These are phyloP conservation scores for Pogonocherus hispidulus DNA, from an alignment of 2,888 invertebrate genomes.

Conservation along the genomic window DNA sequence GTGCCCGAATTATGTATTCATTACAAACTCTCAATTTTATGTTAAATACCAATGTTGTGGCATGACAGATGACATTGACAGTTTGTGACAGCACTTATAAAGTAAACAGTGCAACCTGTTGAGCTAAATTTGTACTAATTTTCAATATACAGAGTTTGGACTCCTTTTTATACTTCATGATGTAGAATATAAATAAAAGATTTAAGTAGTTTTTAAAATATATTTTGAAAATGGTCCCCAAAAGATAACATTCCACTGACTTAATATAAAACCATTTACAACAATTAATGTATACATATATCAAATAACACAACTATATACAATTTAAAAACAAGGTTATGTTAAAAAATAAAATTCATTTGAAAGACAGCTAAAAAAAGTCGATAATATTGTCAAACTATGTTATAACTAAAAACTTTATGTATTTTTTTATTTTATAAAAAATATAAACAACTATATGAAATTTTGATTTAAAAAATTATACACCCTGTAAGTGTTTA, in stretches of 20 bases:
- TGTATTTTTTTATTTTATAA: constrained; percentile 15
- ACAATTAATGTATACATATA: constrained; percentile 42
- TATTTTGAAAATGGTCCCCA: constrained; percentile 63
- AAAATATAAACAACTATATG: constrained; percentile 26
- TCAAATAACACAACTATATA: constrained; percentile 24
- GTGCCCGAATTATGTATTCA: too few relatives aligned
- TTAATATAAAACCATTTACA: constrained; percentile 56
- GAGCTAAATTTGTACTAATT: too few relatives aligned
- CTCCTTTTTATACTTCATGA: too few relatives aligned
- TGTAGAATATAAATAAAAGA: too few relatives aligned
- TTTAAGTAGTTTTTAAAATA: constrained; percentile 51
- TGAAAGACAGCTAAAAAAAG: constrained; percentile 15
- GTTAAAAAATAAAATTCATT: constrained; percentile 11
- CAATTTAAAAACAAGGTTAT: constrained; percentile 16
- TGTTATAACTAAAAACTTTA: background rate
- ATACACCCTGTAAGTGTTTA: constrained; percentile 42
- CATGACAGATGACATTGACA: too few relatives aligned
- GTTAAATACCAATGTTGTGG: too few relatives aligned
- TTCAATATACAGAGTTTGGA: too few relatives aligned
- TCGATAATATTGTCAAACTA: constrained; percentile 25
- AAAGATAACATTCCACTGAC: constrained; percentile 62
- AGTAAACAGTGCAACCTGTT: too few relatives aligned
- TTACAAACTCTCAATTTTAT: too few relatives aligned
- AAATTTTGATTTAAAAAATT: constrained; percentile 32
- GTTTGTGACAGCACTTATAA: too few relatives aligned